Conservation (phyloP, 2,113 vertebrate species). For the Eleginops maclovinus region DNA sequence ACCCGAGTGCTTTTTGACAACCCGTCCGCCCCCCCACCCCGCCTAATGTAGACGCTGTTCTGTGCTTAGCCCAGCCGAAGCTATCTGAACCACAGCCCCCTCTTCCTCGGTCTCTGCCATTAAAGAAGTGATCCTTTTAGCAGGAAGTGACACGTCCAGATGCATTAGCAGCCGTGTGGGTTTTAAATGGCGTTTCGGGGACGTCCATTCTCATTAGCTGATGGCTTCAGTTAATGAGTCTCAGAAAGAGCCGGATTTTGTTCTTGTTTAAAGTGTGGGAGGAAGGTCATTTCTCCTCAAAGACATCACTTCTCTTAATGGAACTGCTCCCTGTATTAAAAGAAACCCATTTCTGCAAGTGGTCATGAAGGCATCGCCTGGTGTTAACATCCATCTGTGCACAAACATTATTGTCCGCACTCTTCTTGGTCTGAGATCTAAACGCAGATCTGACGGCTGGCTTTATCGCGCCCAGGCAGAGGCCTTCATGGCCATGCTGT, state of each 20-base stretch:
- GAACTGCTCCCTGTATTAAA: constrained; percentile 62
- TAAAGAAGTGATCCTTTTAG: constrained; percentile 79
- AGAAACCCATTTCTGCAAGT: constrained; percentile 66
- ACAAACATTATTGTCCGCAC: constrained; percentile 28
- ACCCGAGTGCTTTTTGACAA: constrained; percentile 75
- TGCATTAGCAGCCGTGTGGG: constrained; percentile 25
- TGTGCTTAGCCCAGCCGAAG: constrained; percentile 80
- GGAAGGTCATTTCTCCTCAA: constrained; percentile 56
- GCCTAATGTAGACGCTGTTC: constrained; percentile 76
- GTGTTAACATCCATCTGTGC: constrained; percentile 51
- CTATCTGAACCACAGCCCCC: constrained; percentile 65
- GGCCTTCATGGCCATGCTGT: constrained; percentile 79
- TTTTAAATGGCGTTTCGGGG: constrained; percentile 30
- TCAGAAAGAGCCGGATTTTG: constrained; percentile 24
- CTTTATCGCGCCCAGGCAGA: constrained; percentile 70
- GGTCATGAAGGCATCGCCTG: constrained; percentile 83
- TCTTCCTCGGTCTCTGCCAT: constrained; percentile 68
- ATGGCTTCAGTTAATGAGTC: constrained; percentile 45
- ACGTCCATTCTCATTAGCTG: constrained; percentile 39
- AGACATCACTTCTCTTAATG: constrained; percentile 78
- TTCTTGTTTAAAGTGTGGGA: constrained; percentile 21
- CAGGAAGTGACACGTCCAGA: constrained; percentile 24
- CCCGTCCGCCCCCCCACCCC: constrained; percentile 49
- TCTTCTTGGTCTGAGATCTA: constrained; percentile 41
- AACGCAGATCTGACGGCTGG: constrained; percentile 59